phyloP scores from a whole-genome alignment of 2,888 invertebrate species.

The Sesia bembeciformis region DNA sequence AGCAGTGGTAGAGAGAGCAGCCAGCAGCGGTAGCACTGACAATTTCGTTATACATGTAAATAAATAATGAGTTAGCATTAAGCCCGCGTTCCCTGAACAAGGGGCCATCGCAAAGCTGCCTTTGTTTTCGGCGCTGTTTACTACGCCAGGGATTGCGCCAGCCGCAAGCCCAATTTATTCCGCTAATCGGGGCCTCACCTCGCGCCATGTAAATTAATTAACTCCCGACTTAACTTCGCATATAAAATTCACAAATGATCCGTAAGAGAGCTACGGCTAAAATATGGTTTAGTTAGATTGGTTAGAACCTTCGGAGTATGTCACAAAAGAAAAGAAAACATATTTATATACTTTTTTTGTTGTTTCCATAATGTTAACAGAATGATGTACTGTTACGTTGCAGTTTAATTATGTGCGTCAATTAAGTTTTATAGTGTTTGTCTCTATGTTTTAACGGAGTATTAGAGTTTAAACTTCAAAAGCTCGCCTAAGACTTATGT shows the following conservation, averaged over 20 bases:
- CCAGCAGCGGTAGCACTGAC: conserved; percentile 49
- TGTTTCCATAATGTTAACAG: too few species aligned
- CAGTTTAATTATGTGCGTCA: too few species aligned
- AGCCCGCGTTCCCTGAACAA: conserved; percentile 38
- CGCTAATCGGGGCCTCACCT: conserved; percentile 61
- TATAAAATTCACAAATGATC: conserved; percentile 35
- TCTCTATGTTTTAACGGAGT: too few species aligned
- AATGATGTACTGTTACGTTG: too few species aligned
- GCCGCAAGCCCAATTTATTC: conserved; percentile 61
- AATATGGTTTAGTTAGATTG: background rate
- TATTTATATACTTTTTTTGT: too few species aligned
- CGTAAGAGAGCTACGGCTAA: background rate
- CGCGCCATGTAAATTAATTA: conserved; percentile 62
- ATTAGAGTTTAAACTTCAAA: background rate
- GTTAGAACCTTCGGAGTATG: too few species aligned
- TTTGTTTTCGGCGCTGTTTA: conserved; percentile 64
- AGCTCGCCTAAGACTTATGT: conserved; percentile 1
- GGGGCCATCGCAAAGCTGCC: conserved; percentile 34
- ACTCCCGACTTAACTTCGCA: conserved; percentile 45
- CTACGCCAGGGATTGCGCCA: conserved; percentile 50
- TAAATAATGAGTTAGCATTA: conserved; percentile 70
- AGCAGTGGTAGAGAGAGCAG: conserved; percentile 28
- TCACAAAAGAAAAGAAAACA: too few species aligned
- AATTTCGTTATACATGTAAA: conserved; percentile 71
- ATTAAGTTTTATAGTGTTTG: too few species aligned